Evolutionary conservation across 35 echinoderm and acorn worm species (phyloP), one percentile per base, ranked within the genome.

Genomic region (Hemicentrotus pulcherrimus): DNA sequence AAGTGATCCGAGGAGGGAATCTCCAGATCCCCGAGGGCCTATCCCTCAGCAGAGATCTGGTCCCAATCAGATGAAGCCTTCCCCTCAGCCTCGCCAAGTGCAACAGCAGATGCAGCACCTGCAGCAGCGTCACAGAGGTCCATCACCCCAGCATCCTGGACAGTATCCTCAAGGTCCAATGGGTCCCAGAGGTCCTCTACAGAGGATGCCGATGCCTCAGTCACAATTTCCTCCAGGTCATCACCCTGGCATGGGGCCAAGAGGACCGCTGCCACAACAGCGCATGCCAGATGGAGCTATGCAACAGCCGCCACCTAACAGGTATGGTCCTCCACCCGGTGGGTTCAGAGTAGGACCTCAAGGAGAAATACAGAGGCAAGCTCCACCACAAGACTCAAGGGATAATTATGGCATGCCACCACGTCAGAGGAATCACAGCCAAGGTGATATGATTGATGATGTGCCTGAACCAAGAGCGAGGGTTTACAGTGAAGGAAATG

Each of bases 31-130:
- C 47, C 47, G 94, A 88, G 65, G 65, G 19, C 97, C 97, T 48
- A 94, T 96, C 28, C 96, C 94, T 31, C 94, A 96, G 28, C 97
- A 96, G 9, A 96, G 96, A 86, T 52, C 48, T 11, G 59, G 47
- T 91, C 91, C 97, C 22, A 95, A 95, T 47, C 95, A 94, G 47
- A 61, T 94, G 94, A 78, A 50, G 60, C 61, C 95, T 47, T 24
- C 94, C 94, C 48, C 96, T 88, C 85, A 96, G 47, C 86, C 95
- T 28, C 48, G 95, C 46, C 89, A 91, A 58, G 85, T 86, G 10
- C 94, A 90, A 24, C 95, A 95, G 89, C 95, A 92, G 52, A 92
- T 61, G 55, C 87, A 32, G 32, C 94, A 71, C 11, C 32, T 88
- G 30, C 85, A 90, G 86, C 94, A 94, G 31, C 78, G 94, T 13